Conservation (phyloP, 2,113 vertebrate species). For the Gymnobelideus leadbeateri region DNA sequence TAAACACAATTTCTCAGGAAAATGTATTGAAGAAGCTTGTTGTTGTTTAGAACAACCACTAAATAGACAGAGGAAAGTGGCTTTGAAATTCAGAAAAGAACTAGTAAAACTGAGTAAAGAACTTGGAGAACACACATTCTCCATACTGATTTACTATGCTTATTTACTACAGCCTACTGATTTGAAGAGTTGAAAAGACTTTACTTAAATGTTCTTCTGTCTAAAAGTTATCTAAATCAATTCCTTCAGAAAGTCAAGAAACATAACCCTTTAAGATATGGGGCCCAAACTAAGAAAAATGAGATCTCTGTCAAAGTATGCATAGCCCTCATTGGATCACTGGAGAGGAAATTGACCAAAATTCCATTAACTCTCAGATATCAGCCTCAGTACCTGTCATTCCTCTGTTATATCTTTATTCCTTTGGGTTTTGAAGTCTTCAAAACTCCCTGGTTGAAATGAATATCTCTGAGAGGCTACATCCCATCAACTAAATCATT, state of each 20-base stretch:
- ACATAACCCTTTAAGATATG: neutral
- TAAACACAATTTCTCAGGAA: neutral
- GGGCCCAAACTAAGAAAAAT: neutral
- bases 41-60: neutral
- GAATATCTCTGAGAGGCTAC: neutral
- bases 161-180: neutral
- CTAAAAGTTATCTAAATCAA: neutral
- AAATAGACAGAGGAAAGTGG: neutral
- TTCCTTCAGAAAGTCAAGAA: neutral
- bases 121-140: neutral
- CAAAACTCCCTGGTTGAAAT: neutral
- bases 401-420: neutral
- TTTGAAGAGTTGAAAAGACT: neutral
- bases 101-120: neutral
- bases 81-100: neutral
- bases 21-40: neutral
- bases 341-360: neutral
- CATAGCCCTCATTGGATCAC: neutral
- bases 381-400: neutral
- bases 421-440: neutral
- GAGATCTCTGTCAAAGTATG: neutral
- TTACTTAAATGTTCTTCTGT: neutral
- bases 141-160: neutral
- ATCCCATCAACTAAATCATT: neutral
- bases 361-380: neutral